Conservation (phyloP, 2,888 invertebrate species). For the Synanthedon tipuliformis region DNA sequence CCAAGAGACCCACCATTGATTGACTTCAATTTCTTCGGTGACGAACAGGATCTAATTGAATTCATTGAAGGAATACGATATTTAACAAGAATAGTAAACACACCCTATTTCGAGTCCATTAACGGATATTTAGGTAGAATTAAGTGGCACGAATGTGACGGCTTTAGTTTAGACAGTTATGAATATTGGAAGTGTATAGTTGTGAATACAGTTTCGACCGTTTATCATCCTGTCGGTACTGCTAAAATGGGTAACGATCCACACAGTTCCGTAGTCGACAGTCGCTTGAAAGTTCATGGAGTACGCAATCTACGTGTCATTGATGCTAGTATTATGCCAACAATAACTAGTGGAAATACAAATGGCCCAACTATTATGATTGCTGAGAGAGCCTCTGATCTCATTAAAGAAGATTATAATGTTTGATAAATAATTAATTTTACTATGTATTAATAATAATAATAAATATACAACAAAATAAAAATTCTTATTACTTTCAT, state of each 20-base stretch:
- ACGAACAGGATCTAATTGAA: slow-evolving; percentile 58
- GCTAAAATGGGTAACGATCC: slow-evolving; percentile 67
- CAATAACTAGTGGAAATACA: slow-evolving; percentile 79
- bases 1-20: slow-evolving; percentile 72
- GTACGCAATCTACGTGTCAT: slow-evolving; percentile 74
- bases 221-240: slow-evolving; percentile 79
- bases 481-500: too few species aligned
- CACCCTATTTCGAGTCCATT: slow-evolving; percentile 28
- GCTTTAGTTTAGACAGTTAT: slow-evolving; percentile 20
- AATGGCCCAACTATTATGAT: slow-evolving; percentile 85
- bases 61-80: slow-evolving; percentile 28
- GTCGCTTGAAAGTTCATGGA: slow-evolving; percentile 73
- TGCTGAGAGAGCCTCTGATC: slow-evolving; percentile 79
- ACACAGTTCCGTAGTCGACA: slow-evolving; percentile 57
- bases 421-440: too few species aligned
- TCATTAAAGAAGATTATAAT: slow-evolving; percentile 69
- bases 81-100: slow-evolving; percentile 26
- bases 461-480: too few species aligned
- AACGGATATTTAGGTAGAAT: slow-evolving; percentile 27
- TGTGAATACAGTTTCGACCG: slow-evolving; percentile 53
- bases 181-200: slow-evolving; percentile 38
- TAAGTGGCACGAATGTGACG: slow-evolving; percentile 25
- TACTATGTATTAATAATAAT: too few species aligned
- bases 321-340: slow-evolving; percentile 85
- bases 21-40: slow-evolving; percentile 72